A percentile compares a stretch with the other conserved stretches of the same genome.
Evolutionary conservation across 2,113 vertebrate genomes (phyloP).

Genomic region (Hippopotamus amphibius): DNA sequence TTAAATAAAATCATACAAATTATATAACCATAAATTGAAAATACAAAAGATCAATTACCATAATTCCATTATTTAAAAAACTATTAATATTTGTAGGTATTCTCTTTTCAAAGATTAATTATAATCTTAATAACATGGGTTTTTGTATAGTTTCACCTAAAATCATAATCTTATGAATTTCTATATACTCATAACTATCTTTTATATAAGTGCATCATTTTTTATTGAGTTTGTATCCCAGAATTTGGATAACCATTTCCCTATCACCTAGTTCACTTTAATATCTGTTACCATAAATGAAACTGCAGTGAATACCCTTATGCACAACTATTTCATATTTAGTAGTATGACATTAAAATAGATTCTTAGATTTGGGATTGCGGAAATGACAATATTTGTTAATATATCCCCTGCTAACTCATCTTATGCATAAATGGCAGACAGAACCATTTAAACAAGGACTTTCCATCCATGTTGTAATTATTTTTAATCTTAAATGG

Average conservation of each 20-base stretch:
- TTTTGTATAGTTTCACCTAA: background rate
- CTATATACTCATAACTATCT: background rate
- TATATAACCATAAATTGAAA: background rate
- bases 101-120: background rate
- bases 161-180: background rate
- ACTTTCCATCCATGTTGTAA: background rate
- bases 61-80: background rate
- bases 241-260: background rate
- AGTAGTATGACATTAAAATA: conserved; percentile 34
- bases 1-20: background rate
- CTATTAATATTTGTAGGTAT: background rate
- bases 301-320: background rate
- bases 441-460: background rate
- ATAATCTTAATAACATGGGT: background rate
- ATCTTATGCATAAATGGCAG: background rate
- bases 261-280: background rate
- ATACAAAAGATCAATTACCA: background rate
- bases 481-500: conserved; percentile 38
- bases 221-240: background rate
- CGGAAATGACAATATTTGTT: background rate
- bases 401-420: background rate
- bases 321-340: background rate
- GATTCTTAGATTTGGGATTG: background rate
- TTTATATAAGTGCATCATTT: background rate
- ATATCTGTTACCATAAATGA: background rate